Evolutionary conservation across 1,140 invertebrate species (phyloP).

Genomic region (Dufourea novaeangliae): DNA sequence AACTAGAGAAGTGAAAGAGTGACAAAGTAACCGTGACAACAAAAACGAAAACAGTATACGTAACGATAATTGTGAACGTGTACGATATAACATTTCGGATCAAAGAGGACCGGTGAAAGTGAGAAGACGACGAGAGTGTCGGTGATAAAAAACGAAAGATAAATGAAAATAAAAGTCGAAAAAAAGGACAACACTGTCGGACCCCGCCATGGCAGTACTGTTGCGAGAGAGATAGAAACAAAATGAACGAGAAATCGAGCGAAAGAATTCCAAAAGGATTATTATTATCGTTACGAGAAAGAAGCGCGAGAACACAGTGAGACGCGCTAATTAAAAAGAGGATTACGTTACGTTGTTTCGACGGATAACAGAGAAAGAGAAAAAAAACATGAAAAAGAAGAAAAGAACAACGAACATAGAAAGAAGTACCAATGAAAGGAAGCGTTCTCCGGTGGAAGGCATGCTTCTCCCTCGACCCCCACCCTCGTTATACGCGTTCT

Average conservation of each 20-base stretch:
- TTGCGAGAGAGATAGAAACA: not conserved
- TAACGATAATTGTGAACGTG: not conserved
- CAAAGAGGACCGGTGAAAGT: not conserved
- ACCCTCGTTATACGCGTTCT: conserved; percentile 11
- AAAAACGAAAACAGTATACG: not conserved
- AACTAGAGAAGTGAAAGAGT: not conserved
- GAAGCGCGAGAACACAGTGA: not conserved
- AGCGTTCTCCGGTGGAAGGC: conserved; percentile 35
- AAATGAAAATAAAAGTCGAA: not conserved
- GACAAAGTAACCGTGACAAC: not conserved
- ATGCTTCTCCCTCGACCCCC: conserved; percentile 25
- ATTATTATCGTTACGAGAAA: conserved; percentile 3
- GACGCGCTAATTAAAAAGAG: conserved; percentile 17
- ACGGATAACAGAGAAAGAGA: not conserved
- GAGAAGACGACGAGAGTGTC: conserved; percentile 2
- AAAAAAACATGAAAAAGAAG: not conserved
- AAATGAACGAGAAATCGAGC: not conserved
- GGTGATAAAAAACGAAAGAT: not conserved
- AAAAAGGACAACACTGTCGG: not conserved
- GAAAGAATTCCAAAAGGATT: not conserved
- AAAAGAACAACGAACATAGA: not conserved
- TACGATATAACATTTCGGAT: no score
- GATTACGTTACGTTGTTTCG: conserved; percentile 25
- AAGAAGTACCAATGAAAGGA: conserved; percentile 7
- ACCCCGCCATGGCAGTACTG: conserved; percentile 58